A percentile compares a stretch with the other conserved stretches of the same genome.
phyloP scores from a whole-genome alignment of 2,113 vertebrate species.

The Symphodus melops region DNA sequence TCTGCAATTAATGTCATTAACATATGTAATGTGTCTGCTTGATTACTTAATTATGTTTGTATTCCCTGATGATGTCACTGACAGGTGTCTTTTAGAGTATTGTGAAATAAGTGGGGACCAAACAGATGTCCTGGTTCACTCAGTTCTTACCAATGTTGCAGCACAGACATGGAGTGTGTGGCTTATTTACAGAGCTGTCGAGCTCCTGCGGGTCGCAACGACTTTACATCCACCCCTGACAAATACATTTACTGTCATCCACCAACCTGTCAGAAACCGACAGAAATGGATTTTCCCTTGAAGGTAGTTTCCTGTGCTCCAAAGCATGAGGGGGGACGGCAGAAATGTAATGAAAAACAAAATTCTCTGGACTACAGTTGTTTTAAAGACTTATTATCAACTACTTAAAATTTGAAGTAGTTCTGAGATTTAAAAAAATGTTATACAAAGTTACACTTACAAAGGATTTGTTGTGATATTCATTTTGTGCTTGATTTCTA shows the following conservation, averaged over 20 bases:
- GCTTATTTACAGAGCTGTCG: constrained; percentile 34
- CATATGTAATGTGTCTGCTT: constrained; percentile 77
- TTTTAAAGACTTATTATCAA: too few species aligned
- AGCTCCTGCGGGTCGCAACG: constrained; percentile 25
- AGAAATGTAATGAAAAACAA: not conserved
- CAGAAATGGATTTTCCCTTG: constrained; percentile 48
- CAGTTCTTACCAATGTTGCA: not conserved
- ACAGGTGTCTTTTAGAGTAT: constrained; percentile 62
- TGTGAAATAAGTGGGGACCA: constrained; percentile 4
- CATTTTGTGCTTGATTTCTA: too few species aligned
- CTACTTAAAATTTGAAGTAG: too few species aligned
- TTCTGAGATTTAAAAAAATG: too few species aligned
- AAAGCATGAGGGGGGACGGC: not conserved
- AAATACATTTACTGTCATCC: constrained; percentile 54
- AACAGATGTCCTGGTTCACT: constrained; percentile 35
- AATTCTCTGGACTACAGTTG: not conserved
- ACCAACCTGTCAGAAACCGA: constrained; percentile 34
- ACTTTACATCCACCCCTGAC: constrained; percentile 49
- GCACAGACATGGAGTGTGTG: not conserved
- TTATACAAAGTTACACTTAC: too few species aligned
- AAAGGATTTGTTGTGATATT: too few species aligned
- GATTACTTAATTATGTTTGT: constrained; percentile 79
- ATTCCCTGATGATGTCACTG: constrained; percentile 64
- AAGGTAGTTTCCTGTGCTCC: constrained; percentile 24
- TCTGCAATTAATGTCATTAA: constrained; percentile 80